Conservation (phyloP, 2,113 vertebrate species). For the Mesembrinibis cayennensis region DNA sequence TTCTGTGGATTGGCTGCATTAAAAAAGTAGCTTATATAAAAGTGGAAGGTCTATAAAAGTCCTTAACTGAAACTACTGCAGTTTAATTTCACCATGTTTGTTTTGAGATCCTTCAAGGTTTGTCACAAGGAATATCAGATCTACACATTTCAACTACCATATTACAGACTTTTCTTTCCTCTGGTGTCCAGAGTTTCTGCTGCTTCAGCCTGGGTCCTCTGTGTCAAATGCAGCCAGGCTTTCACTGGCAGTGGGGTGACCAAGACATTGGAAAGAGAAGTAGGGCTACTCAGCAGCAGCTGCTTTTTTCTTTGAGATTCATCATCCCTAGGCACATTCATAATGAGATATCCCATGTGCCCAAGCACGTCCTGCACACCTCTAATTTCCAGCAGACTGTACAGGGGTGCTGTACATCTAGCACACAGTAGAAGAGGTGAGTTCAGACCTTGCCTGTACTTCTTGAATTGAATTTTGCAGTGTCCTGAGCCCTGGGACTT, state of each 20-base stretch:
- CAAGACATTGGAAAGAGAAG: background rate
- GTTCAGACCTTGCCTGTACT: background rate
- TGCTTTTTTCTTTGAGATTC: background rate
- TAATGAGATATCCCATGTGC: background rate
- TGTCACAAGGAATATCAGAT: background rate
- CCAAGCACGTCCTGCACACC: background rate
- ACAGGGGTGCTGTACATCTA: background rate
- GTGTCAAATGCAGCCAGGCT: background rate
- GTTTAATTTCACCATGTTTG: background rate
- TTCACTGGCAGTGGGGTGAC: background rate
- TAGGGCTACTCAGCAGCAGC: background rate
- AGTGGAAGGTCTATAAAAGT: background rate
- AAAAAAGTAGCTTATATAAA: background rate
- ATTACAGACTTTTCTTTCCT: background rate
- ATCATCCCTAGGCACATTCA: background rate
- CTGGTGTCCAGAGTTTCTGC: background rate
- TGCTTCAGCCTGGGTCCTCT: background rate
- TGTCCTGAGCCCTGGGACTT: background rate
- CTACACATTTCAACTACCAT: background rate
- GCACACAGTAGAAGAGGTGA: background rate
- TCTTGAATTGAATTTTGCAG: background rate
- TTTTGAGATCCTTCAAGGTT: background rate
- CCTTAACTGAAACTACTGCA: background rate
- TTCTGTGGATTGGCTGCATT: background rate
- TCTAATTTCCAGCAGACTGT: background rate